A percentile compares a stretch with the other conserved stretches of the same genome.
Evolutionary conservation across 2,888 invertebrate genomes (phyloP).

Genomic region (Thelaira solivaga): DNA sequence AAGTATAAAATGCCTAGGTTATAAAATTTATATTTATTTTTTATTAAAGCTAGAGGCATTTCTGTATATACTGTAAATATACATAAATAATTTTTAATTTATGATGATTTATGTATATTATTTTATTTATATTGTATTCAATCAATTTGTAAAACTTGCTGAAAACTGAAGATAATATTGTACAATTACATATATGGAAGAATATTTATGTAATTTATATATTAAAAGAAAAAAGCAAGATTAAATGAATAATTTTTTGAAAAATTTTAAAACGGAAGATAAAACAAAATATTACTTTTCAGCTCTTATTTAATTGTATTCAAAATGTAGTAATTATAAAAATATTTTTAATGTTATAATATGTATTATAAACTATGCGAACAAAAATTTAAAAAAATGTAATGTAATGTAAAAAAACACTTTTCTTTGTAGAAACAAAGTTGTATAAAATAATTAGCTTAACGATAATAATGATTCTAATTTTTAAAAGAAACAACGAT

Average conservation of each 20-base stretch:
- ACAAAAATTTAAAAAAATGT: slow-evolving; percentile 40
- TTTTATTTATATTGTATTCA: slow-evolving; percentile 68
- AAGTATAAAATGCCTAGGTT: slow-evolving; percentile 53
- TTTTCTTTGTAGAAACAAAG: slow-evolving; percentile 10
- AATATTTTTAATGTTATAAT: slow-evolving; percentile 59
- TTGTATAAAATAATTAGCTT: background rate
- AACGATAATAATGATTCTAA: slow-evolving; percentile 18
- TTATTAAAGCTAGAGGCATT: slow-evolving; percentile 42
- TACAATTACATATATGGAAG: slow-evolving; percentile 31
- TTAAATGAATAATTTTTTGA: background rate
- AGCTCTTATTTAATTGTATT: slow-evolving; percentile 30
- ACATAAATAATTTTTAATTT: too few species aligned
- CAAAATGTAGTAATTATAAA: slow-evolving; percentile 40
- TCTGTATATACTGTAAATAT: slow-evolving; percentile 47
- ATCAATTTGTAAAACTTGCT: slow-evolving; percentile 25
- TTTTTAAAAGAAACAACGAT: slow-evolving; percentile 25
- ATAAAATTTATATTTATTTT: slow-evolving; percentile 62
- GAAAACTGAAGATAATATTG: slow-evolving; percentile 33
- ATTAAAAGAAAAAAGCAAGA: slow-evolving; percentile 7
- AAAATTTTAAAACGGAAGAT: slow-evolving; percentile 12
- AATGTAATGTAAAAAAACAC: slow-evolving; percentile 16
- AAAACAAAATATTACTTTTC: slow-evolving; percentile 38
- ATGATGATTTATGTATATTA: too few species aligned
- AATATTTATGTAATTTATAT: slow-evolving; percentile 26
- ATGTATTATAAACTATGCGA: slow-evolving; percentile 36